Percentiles rank a stretch among this genome's conserved stretches.
Conservation (phyloP, 2,113 vertebrate genomes). For the Scomber scombrus region DNA sequence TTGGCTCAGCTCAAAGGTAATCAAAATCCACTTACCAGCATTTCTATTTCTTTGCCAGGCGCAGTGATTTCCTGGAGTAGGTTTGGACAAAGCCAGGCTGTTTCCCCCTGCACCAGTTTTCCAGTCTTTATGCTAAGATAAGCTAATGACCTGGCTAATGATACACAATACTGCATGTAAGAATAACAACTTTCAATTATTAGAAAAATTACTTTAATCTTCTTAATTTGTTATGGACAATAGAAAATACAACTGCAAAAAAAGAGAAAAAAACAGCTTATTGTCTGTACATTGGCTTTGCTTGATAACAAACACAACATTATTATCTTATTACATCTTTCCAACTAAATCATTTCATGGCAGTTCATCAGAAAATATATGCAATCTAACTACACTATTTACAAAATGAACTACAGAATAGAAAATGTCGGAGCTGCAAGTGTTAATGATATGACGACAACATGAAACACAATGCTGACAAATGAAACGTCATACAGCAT, state of each 20-base stretch:
- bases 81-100: no score
- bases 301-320: constrained; percentile 61
- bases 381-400: constrained; percentile 75
- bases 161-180: not conserved
- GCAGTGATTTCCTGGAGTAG: no score
- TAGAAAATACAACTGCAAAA: constrained; percentile 80
- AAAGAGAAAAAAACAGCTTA: constrained; percentile 45
- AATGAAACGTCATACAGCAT: constrained; percentile 3
- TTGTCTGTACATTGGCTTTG: constrained; percentile 74
- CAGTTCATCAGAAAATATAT: constrained; percentile 69
- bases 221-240: constrained; percentile 75
- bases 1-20: no score
- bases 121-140: no score
- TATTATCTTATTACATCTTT: constrained; percentile 56
- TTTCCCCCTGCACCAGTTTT: no score
- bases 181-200: constrained; percentile 17
- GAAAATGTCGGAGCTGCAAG: not conserved
- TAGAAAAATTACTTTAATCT: constrained; percentile 81
- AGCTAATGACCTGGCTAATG: no score
- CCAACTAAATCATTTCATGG: constrained; percentile 23
- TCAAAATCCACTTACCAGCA: no score
- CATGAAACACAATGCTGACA: not conserved
- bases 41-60: no score
- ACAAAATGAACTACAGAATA: constrained; percentile 64
- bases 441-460: not conserved